A percentile compares a stretch with the other conserved stretches of the same genome.
Evolutionary conservation across 2,888 invertebrate genomes (phyloP).

Genomic region (Lepidocyrtinus sp.): DNA sequence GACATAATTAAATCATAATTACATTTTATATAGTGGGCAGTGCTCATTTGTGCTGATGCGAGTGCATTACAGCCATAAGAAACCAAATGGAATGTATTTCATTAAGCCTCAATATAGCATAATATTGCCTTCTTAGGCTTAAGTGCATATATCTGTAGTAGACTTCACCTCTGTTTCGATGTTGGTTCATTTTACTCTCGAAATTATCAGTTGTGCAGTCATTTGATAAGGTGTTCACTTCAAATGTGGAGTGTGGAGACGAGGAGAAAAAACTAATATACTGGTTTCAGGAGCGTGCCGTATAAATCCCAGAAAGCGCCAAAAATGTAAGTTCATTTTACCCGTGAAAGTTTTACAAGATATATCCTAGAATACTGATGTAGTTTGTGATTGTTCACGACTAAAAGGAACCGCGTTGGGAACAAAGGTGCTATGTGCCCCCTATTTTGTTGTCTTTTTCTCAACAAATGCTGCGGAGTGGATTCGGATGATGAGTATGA

Average conservation of each 20-base stretch:
- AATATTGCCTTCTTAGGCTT: not conserved
- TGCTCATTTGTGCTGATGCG: not conserved
- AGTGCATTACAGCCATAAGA: not conserved
- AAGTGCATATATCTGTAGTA: not conserved
- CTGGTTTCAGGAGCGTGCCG: too few species aligned
- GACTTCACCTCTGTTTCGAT: not conserved
- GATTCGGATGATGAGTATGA: constrained; percentile 43
- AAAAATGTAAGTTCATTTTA: not conserved
- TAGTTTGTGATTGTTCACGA: not conserved
- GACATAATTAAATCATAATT: not conserved
- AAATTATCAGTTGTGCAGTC: constrained; percentile 18
- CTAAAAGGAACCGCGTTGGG: constrained; percentile 43
- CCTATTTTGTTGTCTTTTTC: constrained; percentile 51
- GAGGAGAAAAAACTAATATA: too few species aligned
- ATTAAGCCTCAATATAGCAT: not conserved
- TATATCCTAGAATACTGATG: not conserved
- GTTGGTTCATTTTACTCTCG: not conserved
- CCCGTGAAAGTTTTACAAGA: not conserved
- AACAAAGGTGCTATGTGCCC: constrained; percentile 46
- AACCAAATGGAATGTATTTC: constrained; percentile 1
- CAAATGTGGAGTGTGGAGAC: constrained; percentile 26
- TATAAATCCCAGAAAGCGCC: too few species aligned
- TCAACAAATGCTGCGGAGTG: constrained; percentile 30
- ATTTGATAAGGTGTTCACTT: constrained; percentile 25
- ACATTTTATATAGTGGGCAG: not conserved